Conservation (phyloP, 2,797 vertebrate genomes). For the Sebastes melanostomus region DNA sequence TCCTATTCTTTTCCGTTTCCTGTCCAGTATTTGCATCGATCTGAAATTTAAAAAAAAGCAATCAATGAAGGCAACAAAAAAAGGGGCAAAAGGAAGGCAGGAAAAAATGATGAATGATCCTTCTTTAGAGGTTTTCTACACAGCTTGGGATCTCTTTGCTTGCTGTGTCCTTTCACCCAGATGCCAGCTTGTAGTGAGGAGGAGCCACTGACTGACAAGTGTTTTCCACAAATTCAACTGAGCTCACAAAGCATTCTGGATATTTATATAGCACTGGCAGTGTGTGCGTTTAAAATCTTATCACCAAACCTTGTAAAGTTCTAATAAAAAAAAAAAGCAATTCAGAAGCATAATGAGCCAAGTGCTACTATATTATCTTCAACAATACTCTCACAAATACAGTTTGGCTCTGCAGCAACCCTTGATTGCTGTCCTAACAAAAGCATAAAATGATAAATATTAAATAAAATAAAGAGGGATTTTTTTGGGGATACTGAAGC, state of each 20-base stretch:
- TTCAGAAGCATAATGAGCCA: background rate
- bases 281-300: background rate
- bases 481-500: no score
- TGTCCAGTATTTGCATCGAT: background rate
- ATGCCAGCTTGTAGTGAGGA: conserved; percentile 34
- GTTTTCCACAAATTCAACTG: conserved; percentile 17
- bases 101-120: background rate
- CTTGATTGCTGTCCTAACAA: background rate
- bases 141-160: background rate
- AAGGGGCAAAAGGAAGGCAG: background rate
- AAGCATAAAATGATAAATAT: background rate
- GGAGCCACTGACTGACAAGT: conserved; percentile 5
- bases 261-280: background rate
- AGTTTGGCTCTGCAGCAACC: background rate
- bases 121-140: background rate
- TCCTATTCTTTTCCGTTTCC: background rate
- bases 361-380: background rate
- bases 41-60: background rate
- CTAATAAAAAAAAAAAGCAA: background rate
- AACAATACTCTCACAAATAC: background rate
- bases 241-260: conserved; percentile 3
- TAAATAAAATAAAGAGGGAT: background rate
- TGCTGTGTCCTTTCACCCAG: conserved; percentile 65
- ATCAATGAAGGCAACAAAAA: background rate
- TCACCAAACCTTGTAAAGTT: background rate